phyloP scores from a whole-genome alignment of 2,797 vertebrate species.

The Gymnocypris eckloni region DNA sequence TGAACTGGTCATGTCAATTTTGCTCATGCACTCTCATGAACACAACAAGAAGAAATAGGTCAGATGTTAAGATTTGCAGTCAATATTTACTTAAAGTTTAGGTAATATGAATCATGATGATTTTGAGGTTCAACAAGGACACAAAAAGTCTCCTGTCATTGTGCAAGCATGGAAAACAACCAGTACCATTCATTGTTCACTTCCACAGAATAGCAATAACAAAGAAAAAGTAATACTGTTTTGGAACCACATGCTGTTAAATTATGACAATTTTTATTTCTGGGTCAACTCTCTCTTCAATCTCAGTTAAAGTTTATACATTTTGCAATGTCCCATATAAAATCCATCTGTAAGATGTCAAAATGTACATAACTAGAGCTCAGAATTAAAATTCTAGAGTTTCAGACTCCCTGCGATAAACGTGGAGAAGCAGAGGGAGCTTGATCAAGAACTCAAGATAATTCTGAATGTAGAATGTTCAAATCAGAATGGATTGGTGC shows the following conservation, averaged over 20 bases:
- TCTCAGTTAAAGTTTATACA: not conserved
- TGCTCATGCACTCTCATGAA: not conserved
- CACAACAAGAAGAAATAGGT: not conserved
- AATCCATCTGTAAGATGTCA: not conserved
- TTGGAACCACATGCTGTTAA: not conserved
- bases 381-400: constrained; percentile 2
- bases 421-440: not conserved
- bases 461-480: constrained; percentile 1
- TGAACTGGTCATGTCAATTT: not conserved
- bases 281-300: not conserved
- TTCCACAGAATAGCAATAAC: not conserved
- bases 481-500: not conserved
- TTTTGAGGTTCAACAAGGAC: not conserved
- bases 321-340: not conserved
- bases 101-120: not conserved
- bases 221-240: not conserved
- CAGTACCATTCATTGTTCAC: not conserved
- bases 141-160: not conserved
- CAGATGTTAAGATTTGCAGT: not conserved
- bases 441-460: not conserved
- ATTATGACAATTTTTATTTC: not conserved
- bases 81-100: not conserved
- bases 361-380: constrained; percentile 11
- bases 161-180: not conserved
- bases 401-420: not conserved